Evolutionary conservation across 2,888 invertebrate species (phyloP).

Genomic region (Pachycephus smyrnensis): DNA sequence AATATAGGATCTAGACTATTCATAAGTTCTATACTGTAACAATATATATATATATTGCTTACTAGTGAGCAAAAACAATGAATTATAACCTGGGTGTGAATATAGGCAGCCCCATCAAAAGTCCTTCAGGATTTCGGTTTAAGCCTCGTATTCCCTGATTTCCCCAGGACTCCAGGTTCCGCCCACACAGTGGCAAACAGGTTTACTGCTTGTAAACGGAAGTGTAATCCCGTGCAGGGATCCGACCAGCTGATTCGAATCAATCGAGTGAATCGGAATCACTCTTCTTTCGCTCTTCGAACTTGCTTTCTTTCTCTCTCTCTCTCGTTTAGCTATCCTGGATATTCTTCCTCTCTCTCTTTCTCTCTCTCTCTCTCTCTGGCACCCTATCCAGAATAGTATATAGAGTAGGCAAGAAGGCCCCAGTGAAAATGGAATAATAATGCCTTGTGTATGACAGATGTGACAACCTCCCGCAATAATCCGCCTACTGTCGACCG

Average conservation of each 20-base stretch:
- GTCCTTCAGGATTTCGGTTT: not conserved
- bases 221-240: not conserved
- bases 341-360: not conserved
- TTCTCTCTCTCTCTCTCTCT: too few species aligned
- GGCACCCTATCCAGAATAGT: not conserved
- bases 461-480: conserved; percentile 44
- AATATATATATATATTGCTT: not conserved
- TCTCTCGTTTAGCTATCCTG: not conserved
- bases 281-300: not conserved
- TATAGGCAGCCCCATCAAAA: not conserved
- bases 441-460: conserved; percentile 47
- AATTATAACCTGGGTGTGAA: not conserved
- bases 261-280: not conserved
- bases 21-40: not conserved
- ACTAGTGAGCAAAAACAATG: not conserved
- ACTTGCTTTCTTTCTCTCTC: not conserved
- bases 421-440: conserved; percentile 40
- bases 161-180: not conserved
- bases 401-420: conserved; percentile 27
- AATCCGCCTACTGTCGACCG: conserved; percentile 35
- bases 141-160: not conserved
- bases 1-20: not conserved
- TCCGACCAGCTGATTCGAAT: not conserved
- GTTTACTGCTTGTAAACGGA: not conserved
- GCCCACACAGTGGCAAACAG: not conserved